Base-by-base conservation (phyloP, 2,888 invertebrate species). In the Thymelicus acteon region DNA sequence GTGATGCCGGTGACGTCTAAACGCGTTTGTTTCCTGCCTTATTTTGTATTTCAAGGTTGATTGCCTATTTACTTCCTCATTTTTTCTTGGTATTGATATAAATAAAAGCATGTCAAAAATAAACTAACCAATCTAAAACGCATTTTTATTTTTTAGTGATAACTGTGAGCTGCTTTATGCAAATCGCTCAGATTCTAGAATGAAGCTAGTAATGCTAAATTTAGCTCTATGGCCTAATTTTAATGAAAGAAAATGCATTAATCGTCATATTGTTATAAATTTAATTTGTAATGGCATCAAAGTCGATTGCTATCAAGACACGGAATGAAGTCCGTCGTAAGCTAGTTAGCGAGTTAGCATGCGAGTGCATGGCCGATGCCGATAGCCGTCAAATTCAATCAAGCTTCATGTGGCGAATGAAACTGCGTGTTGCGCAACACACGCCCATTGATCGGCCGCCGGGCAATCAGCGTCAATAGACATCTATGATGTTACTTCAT, bases 381-480 rank as follows among this genome's bases (percentile, higher is more conserved):
- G 75, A 8, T 12, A 12, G 24, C 54, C 80, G 75, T 78, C 82
- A 82, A 81, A 79, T 74, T 76, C 75, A 78, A 72, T 75, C 73
- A 75, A 65, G 57, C 65, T 66, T 67, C 71, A 64, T 78, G 75
- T 80, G 78, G 80, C 75, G 60, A 37, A 44, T 52, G 4, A 52
- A 19, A 52, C 24, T 24, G 24, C 52, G n/a, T 7, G 37, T 82
- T 82, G 73, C 77, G 78, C 75, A 82, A 10, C 8, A 82, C 39
- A 58, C 47, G 58, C 61, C 60, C 64, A 65, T 65, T 65, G 60
- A 71, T 44, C 64, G 60, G 44, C 8, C 8, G 12, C 12, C 24
- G 31, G 24, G 13, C 61, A 54, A 54, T 54, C 54, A 24, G 24
- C 6, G 24, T 54, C 54, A 8, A 52, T n/a, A 7, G 6, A 44